Conservation (phyloP, 1,140 invertebrate species). For the Orchestia grillus region DNA sequence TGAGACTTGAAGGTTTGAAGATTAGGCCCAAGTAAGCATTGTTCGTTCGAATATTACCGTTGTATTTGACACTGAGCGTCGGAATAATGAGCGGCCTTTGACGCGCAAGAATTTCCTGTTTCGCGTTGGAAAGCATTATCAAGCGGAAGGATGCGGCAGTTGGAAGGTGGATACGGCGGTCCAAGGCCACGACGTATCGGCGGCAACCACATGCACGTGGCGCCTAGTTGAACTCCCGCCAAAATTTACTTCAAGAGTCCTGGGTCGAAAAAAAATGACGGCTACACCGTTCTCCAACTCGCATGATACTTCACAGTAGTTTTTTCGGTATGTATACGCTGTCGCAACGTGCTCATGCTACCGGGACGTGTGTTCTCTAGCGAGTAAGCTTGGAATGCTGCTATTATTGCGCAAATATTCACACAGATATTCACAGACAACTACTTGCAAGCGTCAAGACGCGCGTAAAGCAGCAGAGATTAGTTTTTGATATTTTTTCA, state of each 20-base stretch:
- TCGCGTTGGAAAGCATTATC: not conserved
- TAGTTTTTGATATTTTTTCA: too few species aligned
- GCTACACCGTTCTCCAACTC: not conserved
- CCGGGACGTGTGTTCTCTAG: too few species aligned
- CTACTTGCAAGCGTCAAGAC: too few species aligned
- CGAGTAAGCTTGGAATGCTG: too few species aligned
- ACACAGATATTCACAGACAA: too few species aligned
- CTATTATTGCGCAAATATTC: too few species aligned
- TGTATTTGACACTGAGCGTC: not conserved
- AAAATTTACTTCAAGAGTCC: not conserved
- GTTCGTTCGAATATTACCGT: not conserved
- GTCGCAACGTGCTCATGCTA: too few species aligned
- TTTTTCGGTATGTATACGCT: too few species aligned
- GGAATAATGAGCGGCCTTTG: not conserved
- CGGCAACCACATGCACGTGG: not conserved
- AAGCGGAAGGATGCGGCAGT: slow-evolving; percentile 30
- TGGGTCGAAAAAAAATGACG: not conserved
- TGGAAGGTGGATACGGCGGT: not conserved
- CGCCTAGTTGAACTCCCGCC: not conserved
- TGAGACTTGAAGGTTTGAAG: too few species aligned
- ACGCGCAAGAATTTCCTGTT: slow-evolving; percentile 34
- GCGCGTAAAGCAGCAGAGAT: too few species aligned
- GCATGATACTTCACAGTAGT: not conserved
- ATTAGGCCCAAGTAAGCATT: not conserved
- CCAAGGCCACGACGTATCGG: not conserved